phyloP scores from a whole-genome alignment of 2,113 vertebrate genomes.

The Catagonus wagneri region DNA sequence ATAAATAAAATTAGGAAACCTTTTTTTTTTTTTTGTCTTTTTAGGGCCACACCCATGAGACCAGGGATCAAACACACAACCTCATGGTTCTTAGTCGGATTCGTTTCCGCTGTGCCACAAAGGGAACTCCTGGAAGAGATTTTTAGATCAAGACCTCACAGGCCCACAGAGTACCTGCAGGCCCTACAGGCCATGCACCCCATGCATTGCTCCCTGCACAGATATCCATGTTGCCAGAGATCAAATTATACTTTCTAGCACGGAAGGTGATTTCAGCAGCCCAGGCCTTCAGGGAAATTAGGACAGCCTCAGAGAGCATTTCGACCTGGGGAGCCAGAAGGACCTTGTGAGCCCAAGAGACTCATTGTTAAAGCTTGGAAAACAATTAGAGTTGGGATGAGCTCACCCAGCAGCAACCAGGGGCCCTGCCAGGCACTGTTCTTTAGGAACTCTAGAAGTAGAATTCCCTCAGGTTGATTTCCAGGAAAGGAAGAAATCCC shows the following conservation, averaged over 20 bases:
- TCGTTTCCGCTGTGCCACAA: too few relatives aligned
- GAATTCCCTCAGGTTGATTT: slow-evolving; percentile 34
- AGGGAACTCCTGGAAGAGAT: background rate
- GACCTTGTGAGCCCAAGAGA: background rate
- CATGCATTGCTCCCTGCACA: background rate
- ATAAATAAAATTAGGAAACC: too few relatives aligned
- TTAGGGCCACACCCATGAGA: too few relatives aligned
- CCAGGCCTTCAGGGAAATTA: slow-evolving; percentile 57
- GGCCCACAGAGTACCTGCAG: background rate
- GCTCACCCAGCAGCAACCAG: background rate
- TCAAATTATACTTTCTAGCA: background rate
- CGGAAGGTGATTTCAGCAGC: background rate
- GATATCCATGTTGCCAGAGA: background rate
- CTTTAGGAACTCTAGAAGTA: slow-evolving; percentile 32
- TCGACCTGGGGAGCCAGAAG: background rate
- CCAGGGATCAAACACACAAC: too few relatives aligned
- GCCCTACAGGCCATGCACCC: background rate
- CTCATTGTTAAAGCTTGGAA: slow-evolving; percentile 8
- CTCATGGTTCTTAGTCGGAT: too few relatives aligned
- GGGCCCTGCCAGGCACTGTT: background rate
- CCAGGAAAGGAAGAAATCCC: slow-evolving; percentile 41
- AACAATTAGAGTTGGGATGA: slow-evolving; percentile 53
- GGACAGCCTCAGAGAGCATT: background rate
- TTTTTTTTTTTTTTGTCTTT: too few relatives aligned
- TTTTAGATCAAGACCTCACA: background rate